Evolutionary conservation across 2,113 vertebrate genomes (phyloP).

Genomic region (Ovibos moschatus): DNA sequence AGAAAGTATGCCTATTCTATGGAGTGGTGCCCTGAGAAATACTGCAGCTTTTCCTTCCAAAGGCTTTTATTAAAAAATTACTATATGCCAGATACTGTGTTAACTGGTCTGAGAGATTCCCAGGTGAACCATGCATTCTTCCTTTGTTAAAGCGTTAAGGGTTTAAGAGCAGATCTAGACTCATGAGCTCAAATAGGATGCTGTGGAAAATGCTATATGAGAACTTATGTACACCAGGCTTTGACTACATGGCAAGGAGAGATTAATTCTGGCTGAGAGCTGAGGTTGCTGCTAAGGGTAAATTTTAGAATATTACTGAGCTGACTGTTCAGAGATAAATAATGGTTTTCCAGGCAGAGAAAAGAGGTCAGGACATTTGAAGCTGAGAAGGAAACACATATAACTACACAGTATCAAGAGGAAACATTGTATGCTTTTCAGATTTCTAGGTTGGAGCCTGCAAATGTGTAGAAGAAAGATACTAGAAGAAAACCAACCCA

Average conservation of each 20-base stretch:
- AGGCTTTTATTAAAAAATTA: background rate
- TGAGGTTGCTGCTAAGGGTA: background rate
- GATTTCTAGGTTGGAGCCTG: background rate
- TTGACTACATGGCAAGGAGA: background rate
- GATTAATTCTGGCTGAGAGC: background rate
- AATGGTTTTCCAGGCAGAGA: background rate
- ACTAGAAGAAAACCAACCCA: background rate
- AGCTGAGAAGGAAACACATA: background rate
- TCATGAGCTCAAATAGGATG: background rate
- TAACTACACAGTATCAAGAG: background rate
- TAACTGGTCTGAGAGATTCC: background rate
- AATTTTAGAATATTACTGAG: background rate
- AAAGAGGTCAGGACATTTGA: background rate
- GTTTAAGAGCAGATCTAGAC: background rate
- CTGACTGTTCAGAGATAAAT: background rate
- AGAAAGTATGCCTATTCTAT: background rate
- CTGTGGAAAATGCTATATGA: background rate
- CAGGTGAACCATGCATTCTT: background rate
- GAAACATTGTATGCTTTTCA: background rate
- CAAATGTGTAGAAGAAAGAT: background rate
- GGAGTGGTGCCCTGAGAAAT: background rate
- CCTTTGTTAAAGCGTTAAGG: background rate
- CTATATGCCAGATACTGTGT: background rate
- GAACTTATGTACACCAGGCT: background rate
- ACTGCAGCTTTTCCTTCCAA: background rate